A percentile compares a stretch with the other conserved stretches of the same genome.
These are phyloP conservation scores for human DNA, from an alignment of 2,113 vertebrate genomes.

Conservation along the genomic window GRCh38 chr12:23596001-23596500, in stretches of 20 bases:
- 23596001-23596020: neutral
- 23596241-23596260: neutral
- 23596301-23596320: neutral
- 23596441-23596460: neutral
- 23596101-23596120: neutral
- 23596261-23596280: neutral
- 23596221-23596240: neutral
- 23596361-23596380: neutral
- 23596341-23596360: neutral
- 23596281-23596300: neutral
- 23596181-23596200: neutral
- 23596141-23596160: neutral
- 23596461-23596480: neutral
- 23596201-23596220: neutral
- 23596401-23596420: neutral
- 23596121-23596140: neutral
- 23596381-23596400: neutral
- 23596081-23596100: neutral
- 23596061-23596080: neutral
- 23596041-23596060: neutral
- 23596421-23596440: neutral
- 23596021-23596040: neutral
- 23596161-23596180: neutral
- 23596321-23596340: neutral
- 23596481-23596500: neutral